Percentiles rank a stretch among this genome's conserved stretches.
Conservation (phyloP, 2,113 vertebrate species). For the Pluvianellus socialis region DNA sequence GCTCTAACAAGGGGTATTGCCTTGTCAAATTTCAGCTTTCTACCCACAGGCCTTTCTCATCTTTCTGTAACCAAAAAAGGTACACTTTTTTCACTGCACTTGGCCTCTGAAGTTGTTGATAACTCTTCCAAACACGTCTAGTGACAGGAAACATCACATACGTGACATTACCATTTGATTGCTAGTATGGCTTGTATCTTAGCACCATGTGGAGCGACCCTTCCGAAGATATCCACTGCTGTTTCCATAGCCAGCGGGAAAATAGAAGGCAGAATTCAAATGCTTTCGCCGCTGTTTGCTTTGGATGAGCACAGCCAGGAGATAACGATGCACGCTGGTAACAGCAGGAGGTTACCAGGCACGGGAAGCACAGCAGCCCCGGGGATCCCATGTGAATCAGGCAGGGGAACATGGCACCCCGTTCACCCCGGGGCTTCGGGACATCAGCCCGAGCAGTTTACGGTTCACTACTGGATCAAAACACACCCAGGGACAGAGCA, state of each 20-base stretch:
- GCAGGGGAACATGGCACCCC: background rate
- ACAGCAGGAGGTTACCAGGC: background rate
- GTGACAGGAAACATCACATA: background rate
- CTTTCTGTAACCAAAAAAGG: background rate
- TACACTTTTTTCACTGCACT: background rate
- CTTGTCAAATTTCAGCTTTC: background rate
- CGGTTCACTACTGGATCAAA: background rate
- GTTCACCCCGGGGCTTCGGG: background rate
- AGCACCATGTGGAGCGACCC: background rate
- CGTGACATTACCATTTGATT: background rate
- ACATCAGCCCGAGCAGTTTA: background rate
- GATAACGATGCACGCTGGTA: background rate
- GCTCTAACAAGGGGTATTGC: background rate
- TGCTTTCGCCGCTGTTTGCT: background rate
- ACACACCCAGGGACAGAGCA: background rate
- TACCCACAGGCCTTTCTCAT: background rate
- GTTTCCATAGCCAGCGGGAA: background rate
- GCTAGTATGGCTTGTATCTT: background rate
- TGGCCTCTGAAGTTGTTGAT: background rate
- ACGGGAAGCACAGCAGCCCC: background rate
- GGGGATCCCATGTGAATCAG: background rate
- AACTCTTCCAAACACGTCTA: background rate
- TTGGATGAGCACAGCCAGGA: constrained; percentile 4
- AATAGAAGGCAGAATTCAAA: background rate
- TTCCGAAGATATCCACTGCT: background rate